Conservation (phyloP, 1,140 invertebrate species). For the Pissodes strobi region DNA sequence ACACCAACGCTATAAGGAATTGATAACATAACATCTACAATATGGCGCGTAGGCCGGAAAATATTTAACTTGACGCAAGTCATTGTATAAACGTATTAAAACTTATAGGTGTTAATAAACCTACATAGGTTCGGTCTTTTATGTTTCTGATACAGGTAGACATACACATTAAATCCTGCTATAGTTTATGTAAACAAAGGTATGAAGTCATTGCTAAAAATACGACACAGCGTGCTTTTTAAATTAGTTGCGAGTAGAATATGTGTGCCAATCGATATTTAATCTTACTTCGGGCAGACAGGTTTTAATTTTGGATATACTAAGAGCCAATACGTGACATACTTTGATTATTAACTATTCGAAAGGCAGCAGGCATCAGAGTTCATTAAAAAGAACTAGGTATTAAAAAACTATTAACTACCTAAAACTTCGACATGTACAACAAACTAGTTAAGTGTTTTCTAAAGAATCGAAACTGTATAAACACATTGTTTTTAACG, state of each 20-base stretch:
- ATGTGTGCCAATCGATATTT: constrained; percentile 25
- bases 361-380: too few relatives aligned
- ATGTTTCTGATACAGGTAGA: constrained; percentile 22
- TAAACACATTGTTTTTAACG: too few relatives aligned
- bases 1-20: not conserved
- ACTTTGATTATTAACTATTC: too few relatives aligned
- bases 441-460: too few relatives aligned
- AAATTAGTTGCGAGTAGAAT: not conserved
- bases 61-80: constrained; percentile 19
- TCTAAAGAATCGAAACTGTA: too few relatives aligned
- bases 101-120: constrained; percentile 33
- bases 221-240: not conserved
- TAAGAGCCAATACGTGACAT: too few relatives aligned
- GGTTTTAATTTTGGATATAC: constrained; percentile 1
- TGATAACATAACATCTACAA: not conserved
- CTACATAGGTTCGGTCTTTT: constrained; percentile 27
- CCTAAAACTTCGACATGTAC: too few relatives aligned
- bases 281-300: not conserved
- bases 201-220: constrained; percentile 36
- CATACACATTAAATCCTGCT: constrained; percentile 4
- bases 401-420: too few relatives aligned
- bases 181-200: constrained; percentile 27
- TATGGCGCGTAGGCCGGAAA: constrained; percentile 9
- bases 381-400: too few relatives aligned
- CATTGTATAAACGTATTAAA: constrained; percentile 23